A percentile compares a stretch with the other conserved stretches of the same genome.
phyloP scores from a whole-genome alignment of 2,797 vertebrate species.

The Cirrhinus mrigala region DNA sequence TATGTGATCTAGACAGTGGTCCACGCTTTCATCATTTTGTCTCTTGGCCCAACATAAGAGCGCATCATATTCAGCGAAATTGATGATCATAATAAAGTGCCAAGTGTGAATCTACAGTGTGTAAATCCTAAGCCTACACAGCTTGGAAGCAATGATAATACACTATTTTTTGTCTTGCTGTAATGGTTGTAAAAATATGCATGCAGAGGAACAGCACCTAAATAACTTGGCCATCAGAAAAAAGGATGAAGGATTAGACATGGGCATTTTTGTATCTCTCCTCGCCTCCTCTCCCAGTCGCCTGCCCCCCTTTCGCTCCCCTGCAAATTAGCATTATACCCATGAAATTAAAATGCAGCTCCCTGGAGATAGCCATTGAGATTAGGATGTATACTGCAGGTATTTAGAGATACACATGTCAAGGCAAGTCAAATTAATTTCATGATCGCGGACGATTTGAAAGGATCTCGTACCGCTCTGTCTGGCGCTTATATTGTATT shows the following conservation, averaged over 20 bases:
- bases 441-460: conserved; percentile 57
- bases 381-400: conserved; percentile 62
- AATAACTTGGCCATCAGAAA: conserved; percentile 58
- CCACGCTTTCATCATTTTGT: conserved; percentile 38
- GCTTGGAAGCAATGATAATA: conserved; percentile 57
- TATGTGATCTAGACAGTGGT: conserved; percentile 30
- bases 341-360: conserved; percentile 66
- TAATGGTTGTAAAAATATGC: conserved; percentile 54
- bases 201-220: conserved; percentile 48
- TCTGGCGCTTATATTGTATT: conserved; percentile 58
- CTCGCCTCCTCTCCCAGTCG: conserved; percentile 4
- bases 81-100: conserved; percentile 49
- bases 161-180: conserved; percentile 36
- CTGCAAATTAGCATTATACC: conserved; percentile 64
- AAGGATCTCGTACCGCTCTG: conserved; percentile 55
- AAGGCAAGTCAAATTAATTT: conserved; percentile 64
- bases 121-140: conserved; percentile 48
- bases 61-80: conserved; percentile 40
- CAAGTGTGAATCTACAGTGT: conserved; percentile 48
- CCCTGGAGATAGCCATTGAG: conserved; percentile 62
- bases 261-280: conserved; percentile 43
- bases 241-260: conserved; percentile 57
- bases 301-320: conserved; percentile 34
- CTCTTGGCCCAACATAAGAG: conserved; percentile 56
- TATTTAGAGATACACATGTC: conserved; percentile 65